A percentile compares a stretch with the other conserved stretches of the same genome.
phyloP scores from a whole-genome alignment of 2,113 vertebrate species.

The Phylloscopus whistleri region DNA sequence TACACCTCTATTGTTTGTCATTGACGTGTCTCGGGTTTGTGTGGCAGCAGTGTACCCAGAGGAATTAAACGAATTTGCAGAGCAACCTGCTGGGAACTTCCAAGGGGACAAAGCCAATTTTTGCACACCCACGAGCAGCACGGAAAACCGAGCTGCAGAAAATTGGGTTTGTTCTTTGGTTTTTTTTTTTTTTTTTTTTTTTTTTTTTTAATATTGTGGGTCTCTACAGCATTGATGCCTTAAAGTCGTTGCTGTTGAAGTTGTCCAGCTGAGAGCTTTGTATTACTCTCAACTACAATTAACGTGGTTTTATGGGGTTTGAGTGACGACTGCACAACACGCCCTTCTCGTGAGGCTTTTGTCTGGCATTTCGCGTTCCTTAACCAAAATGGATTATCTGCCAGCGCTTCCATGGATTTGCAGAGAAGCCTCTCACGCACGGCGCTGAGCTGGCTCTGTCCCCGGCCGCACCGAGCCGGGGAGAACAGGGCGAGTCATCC shows the following conservation, averaged over 20 bases:
- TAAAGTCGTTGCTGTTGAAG: background rate
- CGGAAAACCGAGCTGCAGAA: accelerated
- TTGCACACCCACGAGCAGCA: background rate
- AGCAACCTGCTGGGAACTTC: background rate
- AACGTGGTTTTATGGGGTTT: accelerated
- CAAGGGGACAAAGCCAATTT: background rate
- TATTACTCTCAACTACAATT: background rate
- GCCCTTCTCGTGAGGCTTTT: background rate
- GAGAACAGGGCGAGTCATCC: background rate
- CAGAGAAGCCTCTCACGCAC: background rate
- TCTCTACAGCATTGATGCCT: accelerated
- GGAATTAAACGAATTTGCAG: background rate
- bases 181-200: no score
- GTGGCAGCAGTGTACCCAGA: background rate
- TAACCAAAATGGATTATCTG: background rate
- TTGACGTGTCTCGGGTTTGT: background rate
- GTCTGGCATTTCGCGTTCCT: background rate
- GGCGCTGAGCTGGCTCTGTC: background rate
- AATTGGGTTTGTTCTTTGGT: no score
- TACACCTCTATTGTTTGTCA: background rate
- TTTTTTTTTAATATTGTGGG: background rate
- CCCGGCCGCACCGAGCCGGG: background rate
- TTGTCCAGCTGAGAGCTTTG: background rate
- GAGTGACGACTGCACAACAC: accelerated
- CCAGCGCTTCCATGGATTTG: background rate